phyloP scores from a whole-genome alignment of 2,113 vertebrate species.

The Triplophysa rosa region DNA sequence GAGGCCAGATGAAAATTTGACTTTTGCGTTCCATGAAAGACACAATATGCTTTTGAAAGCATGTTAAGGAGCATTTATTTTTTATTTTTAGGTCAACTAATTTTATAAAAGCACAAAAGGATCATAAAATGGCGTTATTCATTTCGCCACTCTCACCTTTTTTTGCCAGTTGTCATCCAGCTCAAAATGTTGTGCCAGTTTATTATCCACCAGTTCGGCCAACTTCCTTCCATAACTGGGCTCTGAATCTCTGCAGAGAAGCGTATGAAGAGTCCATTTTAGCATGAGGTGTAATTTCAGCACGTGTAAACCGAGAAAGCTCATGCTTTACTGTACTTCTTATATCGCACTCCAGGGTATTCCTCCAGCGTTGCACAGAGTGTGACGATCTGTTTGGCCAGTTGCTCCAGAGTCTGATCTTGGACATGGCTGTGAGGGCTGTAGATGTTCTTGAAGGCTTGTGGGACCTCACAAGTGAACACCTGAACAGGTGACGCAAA shows the following conservation, averaged over 20 bases:
- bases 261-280: background rate
- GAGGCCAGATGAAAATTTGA: too few species aligned
- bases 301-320: background rate
- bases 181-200: conserved; percentile 84
- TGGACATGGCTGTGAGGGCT: conserved; percentile 79
- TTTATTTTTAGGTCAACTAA: too few species aligned
- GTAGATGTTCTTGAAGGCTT: conserved; percentile 88
- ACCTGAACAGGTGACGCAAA: conserved; percentile 74
- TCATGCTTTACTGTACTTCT: conserved; percentile 73
- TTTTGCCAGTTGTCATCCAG: conserved; percentile 83
- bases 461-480: conserved; percentile 86
- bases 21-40: too few species aligned
- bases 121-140: too few species aligned
- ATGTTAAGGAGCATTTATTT: too few species aligned
- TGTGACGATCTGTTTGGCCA: conserved; percentile 90
- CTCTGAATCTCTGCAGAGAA: conserved; percentile 72
- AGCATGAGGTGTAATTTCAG: background rate
- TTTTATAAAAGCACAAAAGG: too few species aligned
- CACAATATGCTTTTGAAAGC: too few species aligned
- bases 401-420: conserved; percentile 77
- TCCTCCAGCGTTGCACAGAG: conserved; percentile 92
- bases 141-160: conserved; percentile 77
- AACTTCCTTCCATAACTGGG: conserved; percentile 83
- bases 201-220: conserved; percentile 87
- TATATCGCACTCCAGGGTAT: conserved; percentile 91